Evolutionary conservation across 1,140 invertebrate species (phyloP).

Genomic region (Meloidogyne hapla): DNA sequence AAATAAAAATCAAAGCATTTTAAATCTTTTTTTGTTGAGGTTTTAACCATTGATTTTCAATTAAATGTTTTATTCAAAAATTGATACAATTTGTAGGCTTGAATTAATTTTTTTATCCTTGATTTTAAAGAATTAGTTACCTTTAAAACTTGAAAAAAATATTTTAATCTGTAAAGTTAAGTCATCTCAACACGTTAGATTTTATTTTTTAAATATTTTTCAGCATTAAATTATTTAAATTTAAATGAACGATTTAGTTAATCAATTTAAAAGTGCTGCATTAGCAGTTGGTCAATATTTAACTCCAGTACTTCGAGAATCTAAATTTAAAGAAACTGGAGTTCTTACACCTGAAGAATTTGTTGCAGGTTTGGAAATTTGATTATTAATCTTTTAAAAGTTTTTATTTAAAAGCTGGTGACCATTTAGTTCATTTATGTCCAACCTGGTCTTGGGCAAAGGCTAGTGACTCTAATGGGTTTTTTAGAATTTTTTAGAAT

Average conservation of each 20-base stretch:
- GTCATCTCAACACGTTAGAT: too few species aligned
- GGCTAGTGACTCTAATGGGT: constrained; percentile 73
- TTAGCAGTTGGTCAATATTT: constrained; percentile 82
- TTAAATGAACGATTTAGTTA: constrained; percentile 42
- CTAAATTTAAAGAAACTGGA: constrained; percentile 96
- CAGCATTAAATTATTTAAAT: not conserved
- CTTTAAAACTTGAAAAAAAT: too few species aligned
- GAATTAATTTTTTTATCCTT: too few species aligned
- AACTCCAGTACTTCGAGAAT: constrained; percentile 93
- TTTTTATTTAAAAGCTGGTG: constrained; percentile 73
- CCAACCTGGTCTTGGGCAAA: constrained; percentile 98
- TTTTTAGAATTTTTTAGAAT: constrained; percentile 66
- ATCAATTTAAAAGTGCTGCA: constrained; percentile 38
- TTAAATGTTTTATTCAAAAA: too few species aligned
- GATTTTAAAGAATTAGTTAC: too few species aligned
- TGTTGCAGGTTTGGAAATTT: constrained; percentile 38
- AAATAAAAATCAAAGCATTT: too few species aligned
- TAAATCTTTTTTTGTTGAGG: too few species aligned
- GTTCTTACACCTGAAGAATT: constrained; percentile 81
- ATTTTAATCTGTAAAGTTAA: too few species aligned
- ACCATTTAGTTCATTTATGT: constrained; percentile 97
- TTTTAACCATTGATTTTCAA: too few species aligned
- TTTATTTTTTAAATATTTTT: not conserved
- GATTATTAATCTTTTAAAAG: not conserved
- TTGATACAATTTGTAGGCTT: too few species aligned